phyloP scores from a whole-genome alignment of 2,797 vertebrate genomes.

The Clarias pachynema region DNA sequence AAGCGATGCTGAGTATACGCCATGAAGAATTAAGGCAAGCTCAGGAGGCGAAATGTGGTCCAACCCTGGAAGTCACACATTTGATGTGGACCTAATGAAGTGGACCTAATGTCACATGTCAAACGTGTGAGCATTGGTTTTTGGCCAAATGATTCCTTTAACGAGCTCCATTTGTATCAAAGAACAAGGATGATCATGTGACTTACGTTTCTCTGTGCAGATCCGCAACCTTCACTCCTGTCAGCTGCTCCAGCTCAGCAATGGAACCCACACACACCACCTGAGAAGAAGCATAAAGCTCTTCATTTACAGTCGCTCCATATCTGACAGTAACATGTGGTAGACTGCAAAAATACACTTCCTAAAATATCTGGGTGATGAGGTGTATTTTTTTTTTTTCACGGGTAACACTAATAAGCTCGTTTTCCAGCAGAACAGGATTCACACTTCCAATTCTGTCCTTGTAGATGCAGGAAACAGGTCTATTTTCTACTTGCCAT shows the following conservation, averaged over 20 bases:
- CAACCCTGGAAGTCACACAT: too few relatives aligned
- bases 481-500: neutral
- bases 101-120: too few relatives aligned
- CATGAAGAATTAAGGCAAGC: too few relatives aligned
- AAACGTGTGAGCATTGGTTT: neutral
- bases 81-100: too few relatives aligned
- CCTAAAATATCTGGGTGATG: conserved; percentile 17
- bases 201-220: conserved; percentile 94
- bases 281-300: conserved; percentile 66
- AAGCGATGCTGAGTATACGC: too few relatives aligned
- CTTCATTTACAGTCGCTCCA: conserved; percentile 2
- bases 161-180: neutral
- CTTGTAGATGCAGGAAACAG: conserved; percentile 16
- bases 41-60: too few relatives aligned
- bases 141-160: neutral
- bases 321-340: conserved; percentile 18
- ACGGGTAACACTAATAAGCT: conserved; percentile 13
- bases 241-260: conserved; percentile 87
- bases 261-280: conserved; percentile 92
- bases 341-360: neutral
- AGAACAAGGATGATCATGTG: conserved; percentile 33
- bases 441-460: conserved; percentile 28
- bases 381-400: neutral
- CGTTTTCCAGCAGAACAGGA: neutral
- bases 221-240: conserved; percentile 86